phyloP scores from a whole-genome alignment of 2,113 vertebrate species.

The Rhinoderma darwinii region DNA sequence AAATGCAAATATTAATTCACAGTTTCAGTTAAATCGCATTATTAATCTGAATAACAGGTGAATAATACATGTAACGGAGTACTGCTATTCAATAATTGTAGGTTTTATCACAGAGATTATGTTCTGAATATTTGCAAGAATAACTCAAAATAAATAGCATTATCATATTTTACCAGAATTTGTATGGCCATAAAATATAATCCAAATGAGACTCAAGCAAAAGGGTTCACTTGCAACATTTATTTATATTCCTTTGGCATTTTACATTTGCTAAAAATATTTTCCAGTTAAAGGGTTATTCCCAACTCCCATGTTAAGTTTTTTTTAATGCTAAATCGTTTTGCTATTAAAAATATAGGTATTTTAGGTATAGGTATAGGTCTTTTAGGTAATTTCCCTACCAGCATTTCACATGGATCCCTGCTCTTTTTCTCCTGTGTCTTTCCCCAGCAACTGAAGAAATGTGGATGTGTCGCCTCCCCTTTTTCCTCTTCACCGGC shows the following conservation, averaged over 20 bases:
- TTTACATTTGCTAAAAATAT: background rate
- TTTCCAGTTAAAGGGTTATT: too few relatives aligned
- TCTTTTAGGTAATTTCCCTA: too few relatives aligned
- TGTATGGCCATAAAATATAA: background rate
- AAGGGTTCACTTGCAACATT: background rate
- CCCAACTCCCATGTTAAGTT: too few relatives aligned
- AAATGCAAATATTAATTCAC: constrained; percentile 7
- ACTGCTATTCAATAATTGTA: background rate
- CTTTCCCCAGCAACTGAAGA: too few relatives aligned
- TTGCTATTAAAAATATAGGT: too few relatives aligned
- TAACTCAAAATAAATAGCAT: constrained; percentile 16
- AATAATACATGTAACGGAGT: background rate
- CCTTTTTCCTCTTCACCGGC: too few relatives aligned
- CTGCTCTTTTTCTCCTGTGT: too few relatives aligned
- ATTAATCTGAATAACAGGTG: constrained; percentile 1
- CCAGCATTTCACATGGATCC: too few relatives aligned
- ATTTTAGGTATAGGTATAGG: too few relatives aligned
- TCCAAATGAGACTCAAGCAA: background rate
- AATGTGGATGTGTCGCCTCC: too few relatives aligned
- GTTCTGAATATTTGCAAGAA: constrained; percentile 1
- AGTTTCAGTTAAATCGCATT: constrained; percentile 23
- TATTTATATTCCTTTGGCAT: background rate
- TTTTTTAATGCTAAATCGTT: too few relatives aligned
- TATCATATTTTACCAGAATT: background rate
- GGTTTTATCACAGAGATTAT: background rate